phyloP scores from a whole-genome alignment of 2,888 invertebrate genomes.

The Cynaeus angustus region DNA sequence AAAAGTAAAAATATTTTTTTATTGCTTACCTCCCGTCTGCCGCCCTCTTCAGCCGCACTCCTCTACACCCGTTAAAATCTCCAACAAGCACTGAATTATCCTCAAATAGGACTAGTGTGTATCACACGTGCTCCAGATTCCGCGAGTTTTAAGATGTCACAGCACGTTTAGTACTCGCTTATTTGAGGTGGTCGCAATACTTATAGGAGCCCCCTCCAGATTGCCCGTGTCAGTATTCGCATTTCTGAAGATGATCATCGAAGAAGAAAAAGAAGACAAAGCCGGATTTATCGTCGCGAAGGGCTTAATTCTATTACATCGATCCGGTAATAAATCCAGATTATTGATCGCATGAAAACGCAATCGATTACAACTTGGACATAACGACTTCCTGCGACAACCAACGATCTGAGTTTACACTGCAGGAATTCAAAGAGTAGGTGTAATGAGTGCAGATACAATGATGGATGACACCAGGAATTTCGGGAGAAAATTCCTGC shows the following conservation, averaged over 20 bases:
- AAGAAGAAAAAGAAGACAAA: conserved; percentile 29
- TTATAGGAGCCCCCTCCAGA: conserved; percentile 66
- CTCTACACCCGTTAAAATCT: conserved; percentile 35
- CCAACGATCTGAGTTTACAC: not conserved
- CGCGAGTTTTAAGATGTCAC: conserved; percentile 61
- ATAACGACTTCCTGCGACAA: conserved; percentile 38
- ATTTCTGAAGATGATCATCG: conserved; percentile 51
- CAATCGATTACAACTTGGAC: conserved; percentile 34
- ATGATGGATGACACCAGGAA: not conserved
- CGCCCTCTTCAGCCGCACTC: conserved; percentile 17
- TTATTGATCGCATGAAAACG: conserved; percentile 21
- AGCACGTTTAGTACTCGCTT: conserved; percentile 63
- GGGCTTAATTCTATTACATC: conserved; percentile 24
- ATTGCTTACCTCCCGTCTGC: conserved; percentile 33
- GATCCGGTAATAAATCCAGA: conserved; percentile 10
- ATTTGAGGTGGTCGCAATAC: conserved; percentile 65
- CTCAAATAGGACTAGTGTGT: conserved; percentile 10
- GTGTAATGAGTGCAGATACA: not conserved
- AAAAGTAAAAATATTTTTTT: not conserved
- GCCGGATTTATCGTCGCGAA: conserved; percentile 32
- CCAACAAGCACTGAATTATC: conserved; percentile 31
- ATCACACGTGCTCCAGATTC: conserved; percentile 52
- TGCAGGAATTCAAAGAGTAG: not conserved
- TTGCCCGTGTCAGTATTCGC: conserved; percentile 55
- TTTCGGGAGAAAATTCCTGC: not conserved